Base-by-base conservation (phyloP, 2,888 invertebrate genomes). In the Sphaerophoria taeniata region DNA sequence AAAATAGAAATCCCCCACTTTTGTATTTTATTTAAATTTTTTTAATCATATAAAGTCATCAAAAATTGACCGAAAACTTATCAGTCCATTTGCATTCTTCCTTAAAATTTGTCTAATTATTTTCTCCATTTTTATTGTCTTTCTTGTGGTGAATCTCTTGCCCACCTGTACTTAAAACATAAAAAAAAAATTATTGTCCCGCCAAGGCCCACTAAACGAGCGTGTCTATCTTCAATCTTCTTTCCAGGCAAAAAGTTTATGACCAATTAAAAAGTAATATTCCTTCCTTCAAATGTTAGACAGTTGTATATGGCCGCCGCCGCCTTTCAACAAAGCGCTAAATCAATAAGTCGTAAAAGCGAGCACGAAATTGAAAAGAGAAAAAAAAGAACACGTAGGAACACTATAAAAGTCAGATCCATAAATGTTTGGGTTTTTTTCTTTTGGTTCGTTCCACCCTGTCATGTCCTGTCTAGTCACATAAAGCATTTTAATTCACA, bases 311-410 rank as follows among this genome's bases (percentile, higher is more conserved):
- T 65, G 5, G 3, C 11, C 9, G 9, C 49, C 6, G 14, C 3
- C 61, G 33, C 63, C 78, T 51, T 56, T 51, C 60, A 73, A 71
- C 72, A 83, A 83, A 83, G 70, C 55, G 58, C 49, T 74, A 65
- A 83, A 79, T 83, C 83, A 79, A 83, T 83, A 83, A 78, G 56
- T 65, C 75, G 43, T 81, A 71, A 81, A 79, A 73, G n/a, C 6
- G 2, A 61, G 53, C 51, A 39, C 43, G 34, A 51, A 72, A 43
- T 39, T 39, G 58, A 49, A 49, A 6, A 16, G 7, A 49, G 16
- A 49, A 73, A 61, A 58, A 51, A 51, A 31, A 49, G 4, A 24
- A 60, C 3, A 24, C 33, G 16, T 55, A 67, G 53, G 4, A 67
- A 53, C 36, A 67, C 82, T 78, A 53, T 75, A 74, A 74, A 84